Evolutionary conservation across 2,888 invertebrate genomes (phyloP), one percentile per base, ranked within the genome.

Genomic region (Pseudococcus longispinus): DNA sequence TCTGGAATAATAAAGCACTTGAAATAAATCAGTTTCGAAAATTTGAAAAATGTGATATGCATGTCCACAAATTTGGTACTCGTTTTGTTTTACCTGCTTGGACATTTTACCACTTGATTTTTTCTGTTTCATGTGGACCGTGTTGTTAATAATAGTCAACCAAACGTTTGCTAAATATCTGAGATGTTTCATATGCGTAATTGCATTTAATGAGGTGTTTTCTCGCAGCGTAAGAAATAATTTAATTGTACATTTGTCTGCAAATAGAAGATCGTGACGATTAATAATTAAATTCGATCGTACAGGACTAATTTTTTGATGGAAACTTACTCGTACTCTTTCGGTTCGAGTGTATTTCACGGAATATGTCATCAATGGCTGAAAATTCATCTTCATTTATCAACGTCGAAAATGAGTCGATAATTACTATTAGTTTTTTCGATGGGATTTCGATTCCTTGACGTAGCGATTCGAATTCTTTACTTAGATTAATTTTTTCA

Each of bases 391-490:
- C n/a, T 55, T 87, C 84, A 60, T 51, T 46, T 20, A 87, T 77
- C 37, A 88, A 70, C 77, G 87, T 80, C 18, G 88, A 88, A 11
- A 88, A 60, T 8, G 88, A 88, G 86, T 88, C 88, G 37, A 88
- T 80, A 51, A 88, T 77, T 29, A 88, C 20, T 0, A 87, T 55
- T 26, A 87, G 13, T 74, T 87, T 87, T 84, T 29, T 87, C 2
- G 83, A 55, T 23, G 83, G 37, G 13, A 18, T 23, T 32, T 15
- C 42, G n/a, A 15, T 13, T 20, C n/a, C 13, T 46, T 32, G 44
- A 44, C 26, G 77, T 13, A 29, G 51, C 6, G 15, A 51, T 26
- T 32, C 5, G 5, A 15, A 37, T 18, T 18, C 5, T 18, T 74
- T 13, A 3, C 13, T 15, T 15, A 3, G 15, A n/a, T 37, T 74